Evolutionary conservation across 2,113 vertebrate genomes (phyloP), one percentile per base, ranked within the genome.

Genomic region (Condylura cristata): DNA sequence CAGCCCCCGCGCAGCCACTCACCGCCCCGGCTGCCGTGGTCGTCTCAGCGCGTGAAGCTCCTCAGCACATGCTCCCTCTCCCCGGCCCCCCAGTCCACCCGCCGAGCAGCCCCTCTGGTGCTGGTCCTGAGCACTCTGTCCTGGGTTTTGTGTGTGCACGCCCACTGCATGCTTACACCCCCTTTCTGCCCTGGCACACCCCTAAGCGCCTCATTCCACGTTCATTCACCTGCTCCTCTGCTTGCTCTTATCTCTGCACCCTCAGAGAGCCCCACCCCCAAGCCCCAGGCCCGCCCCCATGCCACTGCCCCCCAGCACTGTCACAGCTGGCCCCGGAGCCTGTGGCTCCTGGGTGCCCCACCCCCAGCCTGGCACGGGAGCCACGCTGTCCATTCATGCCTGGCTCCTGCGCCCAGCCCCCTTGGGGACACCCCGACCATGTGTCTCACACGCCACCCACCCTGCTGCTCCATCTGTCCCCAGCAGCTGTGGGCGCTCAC

Each of bases 381-480:
- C 75, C 88, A 76, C 7, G 30, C 53, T 16, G 60, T 16, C 80
- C 87, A 28, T 87, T 87, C 75, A 63, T 80, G 32, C 22, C 5
- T n/a, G 51, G 84, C 80, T 71, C 85, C 32, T 2, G 3, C 39
- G 41, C 61, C 68, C 91, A 65, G 70, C 41, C 60, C 53, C 74
- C 16, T 3, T 0, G 5, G 89, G 94, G 93, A 91, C 53, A 12
- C 70, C 90, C 74, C 8, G 30, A 41, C 68, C 56, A n/a, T n/a
- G 78, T 4, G 58, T 79, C 81, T 79, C 70, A n/a, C 56, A n/a
- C 2, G 17, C 72, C 86, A 53, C 86, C 89, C 80, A 39, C 91
- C 76, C 58, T 39, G 61, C 66, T 17, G 46, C 84, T 84, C 94
- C 94, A 66, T 96, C 91, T 84, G 82, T 44, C 1, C 63, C 2